A percentile compares a stretch with the other conserved stretches of the same genome.
These are phyloP conservation scores for Phylloscopus whistleri DNA, from an alignment of 2,113 vertebrate species.

Conservation along the genomic window DNA sequence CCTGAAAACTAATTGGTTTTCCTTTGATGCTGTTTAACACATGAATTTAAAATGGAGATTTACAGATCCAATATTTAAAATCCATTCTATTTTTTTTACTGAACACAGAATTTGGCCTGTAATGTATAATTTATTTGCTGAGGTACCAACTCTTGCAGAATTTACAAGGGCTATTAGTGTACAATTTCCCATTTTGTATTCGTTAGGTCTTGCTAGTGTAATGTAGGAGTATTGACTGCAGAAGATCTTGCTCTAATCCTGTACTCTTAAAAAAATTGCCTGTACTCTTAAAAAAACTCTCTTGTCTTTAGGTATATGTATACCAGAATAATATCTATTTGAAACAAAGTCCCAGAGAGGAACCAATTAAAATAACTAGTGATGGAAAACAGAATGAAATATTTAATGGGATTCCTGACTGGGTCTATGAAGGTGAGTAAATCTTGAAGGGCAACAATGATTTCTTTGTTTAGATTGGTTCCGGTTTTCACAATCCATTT, in stretches of 20 bases:
- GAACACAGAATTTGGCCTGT: neutral
- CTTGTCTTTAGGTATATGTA: constrained; percentile 81
- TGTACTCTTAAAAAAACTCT: neutral
- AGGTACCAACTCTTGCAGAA: neutral
- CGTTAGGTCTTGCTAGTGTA: neutral
- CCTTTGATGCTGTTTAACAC: neutral
- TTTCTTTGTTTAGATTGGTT: neutral
- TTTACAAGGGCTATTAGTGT: neutral
- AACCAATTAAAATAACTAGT: constrained; percentile 79
- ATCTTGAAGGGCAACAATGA: neutral
- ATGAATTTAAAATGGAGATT: neutral
- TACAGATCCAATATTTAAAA: neutral
- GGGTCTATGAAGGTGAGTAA: constrained; percentile 92
- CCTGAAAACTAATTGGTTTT: neutral
- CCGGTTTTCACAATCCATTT: neutral
- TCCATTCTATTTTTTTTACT: neutral
- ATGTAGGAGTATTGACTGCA: neutral
- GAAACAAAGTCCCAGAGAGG: constrained; percentile 73
- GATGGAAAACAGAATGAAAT: constrained; percentile 88
- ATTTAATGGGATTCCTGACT: constrained; percentile 94
- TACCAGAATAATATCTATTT: constrained; percentile 89
- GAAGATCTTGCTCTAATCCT: neutral
- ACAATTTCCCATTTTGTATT: neutral
- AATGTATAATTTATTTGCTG: neutral
- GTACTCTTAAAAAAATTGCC: too few species aligned